These are phyloP conservation scores for Orthonevra nobilis DNA, from an alignment of 2,888 invertebrate genomes.

Conservation along the genomic window DNA sequence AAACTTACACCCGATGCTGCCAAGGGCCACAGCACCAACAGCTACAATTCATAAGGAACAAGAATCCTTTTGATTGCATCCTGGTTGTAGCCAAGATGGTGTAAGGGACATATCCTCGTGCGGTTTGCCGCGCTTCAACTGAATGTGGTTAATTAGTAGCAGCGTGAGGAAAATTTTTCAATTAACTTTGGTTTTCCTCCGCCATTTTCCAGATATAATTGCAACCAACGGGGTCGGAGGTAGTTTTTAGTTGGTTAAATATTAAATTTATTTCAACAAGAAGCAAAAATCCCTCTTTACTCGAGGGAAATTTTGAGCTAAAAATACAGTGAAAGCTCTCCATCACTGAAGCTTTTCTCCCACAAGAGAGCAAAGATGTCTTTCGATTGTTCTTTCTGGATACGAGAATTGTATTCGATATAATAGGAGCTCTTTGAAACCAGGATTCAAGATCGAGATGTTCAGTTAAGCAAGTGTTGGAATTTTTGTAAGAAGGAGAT, in stretches of 20 bases:
- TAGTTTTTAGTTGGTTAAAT: neutral
- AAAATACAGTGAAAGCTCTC: conserved; percentile 9
- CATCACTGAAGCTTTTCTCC: too few species aligned
- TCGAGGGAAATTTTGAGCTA: conserved; percentile 24
- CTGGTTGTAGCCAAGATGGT: neutral
- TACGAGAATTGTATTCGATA: too few species aligned
- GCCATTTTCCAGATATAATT: conserved; percentile 23
- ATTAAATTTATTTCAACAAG: too few species aligned
- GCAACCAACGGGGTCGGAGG: conserved; percentile 1
- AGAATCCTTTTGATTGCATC: conserved; percentile 47
- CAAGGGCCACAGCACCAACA: too few species aligned
- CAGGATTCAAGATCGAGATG: too few species aligned
- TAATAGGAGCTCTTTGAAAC: too few species aligned
- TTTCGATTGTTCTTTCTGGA: too few species aligned
- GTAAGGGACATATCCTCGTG: neutral
- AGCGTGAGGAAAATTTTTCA: conserved; percentile 50
- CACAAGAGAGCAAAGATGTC: too few species aligned
- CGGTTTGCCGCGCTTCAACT: conserved; percentile 17
- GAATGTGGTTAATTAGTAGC: conserved; percentile 58
- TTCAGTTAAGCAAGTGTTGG: too few species aligned
- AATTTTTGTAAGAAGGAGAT: too few species aligned
- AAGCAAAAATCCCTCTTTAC: conserved; percentile 3
- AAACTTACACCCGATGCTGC: too few species aligned
- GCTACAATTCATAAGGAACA: too few species aligned
- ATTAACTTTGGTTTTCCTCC: conserved; percentile 43